phyloP scores from a whole-genome alignment of 1,140 invertebrate genomes.

The Caenorhabditis tropicalis region DNA sequence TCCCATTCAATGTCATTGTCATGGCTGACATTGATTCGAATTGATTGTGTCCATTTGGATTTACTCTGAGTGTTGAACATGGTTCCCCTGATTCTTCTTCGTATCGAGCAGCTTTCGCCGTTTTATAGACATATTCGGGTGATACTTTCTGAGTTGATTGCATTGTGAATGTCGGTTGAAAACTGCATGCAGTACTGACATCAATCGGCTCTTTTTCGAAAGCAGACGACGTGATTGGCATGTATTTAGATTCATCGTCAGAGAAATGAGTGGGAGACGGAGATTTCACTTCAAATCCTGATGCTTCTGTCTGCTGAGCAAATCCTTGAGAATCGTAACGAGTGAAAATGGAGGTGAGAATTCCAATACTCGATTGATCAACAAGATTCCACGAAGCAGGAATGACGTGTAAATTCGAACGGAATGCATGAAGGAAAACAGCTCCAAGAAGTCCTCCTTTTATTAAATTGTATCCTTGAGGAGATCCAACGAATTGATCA shows the following conservation, averaged over 20 bases:
- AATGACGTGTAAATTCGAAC: background rate
- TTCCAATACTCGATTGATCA: background rate
- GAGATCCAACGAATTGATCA: conserved; percentile 13
- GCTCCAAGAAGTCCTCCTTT: conserved; percentile 9
- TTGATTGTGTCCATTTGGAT: background rate
- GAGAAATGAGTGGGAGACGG: background rate
- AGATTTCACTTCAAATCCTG: background rate
- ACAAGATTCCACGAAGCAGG: background rate
- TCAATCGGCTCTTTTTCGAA: conserved; percentile 1
- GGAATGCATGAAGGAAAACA: conserved; percentile 12
- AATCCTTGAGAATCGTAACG: conserved; percentile 12
- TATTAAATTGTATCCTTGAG: conserved; percentile 16
- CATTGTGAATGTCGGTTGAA: background rate
- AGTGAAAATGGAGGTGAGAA: conserved; percentile 20
- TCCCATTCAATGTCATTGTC: background rate
- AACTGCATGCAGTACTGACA: conserved; percentile 15
- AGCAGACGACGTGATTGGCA: background rate
- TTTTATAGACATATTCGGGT: background rate
- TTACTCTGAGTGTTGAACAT: background rate
- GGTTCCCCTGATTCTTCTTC: background rate
- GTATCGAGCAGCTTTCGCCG: background rate
- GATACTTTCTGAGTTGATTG: conserved; percentile 18
- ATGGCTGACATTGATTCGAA: conserved; percentile 21
- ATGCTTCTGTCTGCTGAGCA: background rate
- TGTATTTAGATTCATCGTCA: conserved; percentile 1